Evolutionary conservation across 2,888 invertebrate species (phyloP).

Genomic region (Pristionchus mayeri): DNA sequence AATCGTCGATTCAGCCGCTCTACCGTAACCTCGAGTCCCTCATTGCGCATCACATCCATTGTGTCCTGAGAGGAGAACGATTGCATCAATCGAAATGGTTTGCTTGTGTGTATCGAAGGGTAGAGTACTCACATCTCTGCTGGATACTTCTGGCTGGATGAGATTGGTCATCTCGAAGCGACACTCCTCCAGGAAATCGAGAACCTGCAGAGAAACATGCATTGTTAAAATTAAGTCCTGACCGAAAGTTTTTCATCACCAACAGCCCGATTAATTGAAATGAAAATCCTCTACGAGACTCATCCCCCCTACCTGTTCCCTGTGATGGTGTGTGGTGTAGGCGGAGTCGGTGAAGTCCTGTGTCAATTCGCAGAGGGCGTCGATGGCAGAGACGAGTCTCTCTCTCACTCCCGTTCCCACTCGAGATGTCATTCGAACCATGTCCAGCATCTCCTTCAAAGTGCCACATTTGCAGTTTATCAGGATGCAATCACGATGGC

Average conservation of each 20-base stretch:
- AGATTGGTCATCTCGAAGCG: constrained; percentile 92
- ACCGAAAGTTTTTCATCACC: too few species aligned
- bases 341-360: constrained; percentile 87
- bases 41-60: constrained; percentile 55
- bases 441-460: constrained; percentile 85
- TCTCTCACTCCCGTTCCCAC: constrained; percentile 84
- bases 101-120: neutral
- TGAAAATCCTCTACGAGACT: too few species aligned
- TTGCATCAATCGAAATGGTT: neutral
- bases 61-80: constrained; percentile 53
- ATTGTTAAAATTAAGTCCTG: too few species aligned
- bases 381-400: constrained; percentile 88
- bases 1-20: constrained; percentile 73
- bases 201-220: constrained; percentile 79
- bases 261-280: too few species aligned
- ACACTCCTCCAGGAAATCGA: constrained; percentile 88
- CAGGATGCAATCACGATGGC: too few species aligned
- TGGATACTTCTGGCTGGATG: constrained; percentile 80
- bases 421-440: constrained; percentile 86
- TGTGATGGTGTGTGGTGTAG: constrained; percentile 96
- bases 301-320: constrained; percentile 83
- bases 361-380: constrained; percentile 92
- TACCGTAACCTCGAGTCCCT: constrained; percentile 74
- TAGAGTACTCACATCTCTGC: constrained; percentile 41
- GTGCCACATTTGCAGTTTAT: too few species aligned